Base-by-base conservation (phyloP, 2,888 invertebrate species). In the Aquatica leii region DNA sequence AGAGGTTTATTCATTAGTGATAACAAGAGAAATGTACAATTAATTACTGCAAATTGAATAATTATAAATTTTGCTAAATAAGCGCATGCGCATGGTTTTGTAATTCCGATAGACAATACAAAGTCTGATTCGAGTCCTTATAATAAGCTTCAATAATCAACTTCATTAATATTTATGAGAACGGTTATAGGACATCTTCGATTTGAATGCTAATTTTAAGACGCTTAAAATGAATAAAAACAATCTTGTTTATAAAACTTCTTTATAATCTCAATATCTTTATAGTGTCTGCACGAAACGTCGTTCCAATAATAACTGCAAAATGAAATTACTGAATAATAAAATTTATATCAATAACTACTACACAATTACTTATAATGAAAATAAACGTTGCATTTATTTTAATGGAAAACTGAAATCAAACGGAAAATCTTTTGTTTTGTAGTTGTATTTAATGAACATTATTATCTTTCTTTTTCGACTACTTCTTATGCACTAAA, bases 1-100 rank as follows among this genome's bases (percentile, higher is more conserved):
- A 63, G 58, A 59, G 59, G 55, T 59, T 59, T 56, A 64, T 64
- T 64, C 59, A 59, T 64, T 64, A 59, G 64, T 51, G 56, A 55
- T 64, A 64, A 64, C 59, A 60, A 64, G 64, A 64, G 59, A 60
- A 64, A 64, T 59, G 64, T 64, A 64, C 56, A 59, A 64, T 59
- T 64, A 64, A 64, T 56, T 59, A 59, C 56, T 56, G 53, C 56
- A 64, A 59, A 64, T 64, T 64, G 59, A 56, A 64, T 59, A 64
- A 59, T 56, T 59, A 64, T 59, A 64, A 64, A 64, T 56, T 49
- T 53, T 50, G 46, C 52, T 57, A 57, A 46, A 46, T 24, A 12
- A 21, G 37, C 49, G 54, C 58, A 54, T 50, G 59, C 54, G 54
- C 35, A 12, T n/a, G 21, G 1, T 18, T 18, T 48, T 48, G 8